A percentile compares a stretch with the other conserved stretches of the same genome.
Evolutionary conservation across 2,797 vertebrate genomes (phyloP).

Genomic region (Botia kubotai): DNA sequence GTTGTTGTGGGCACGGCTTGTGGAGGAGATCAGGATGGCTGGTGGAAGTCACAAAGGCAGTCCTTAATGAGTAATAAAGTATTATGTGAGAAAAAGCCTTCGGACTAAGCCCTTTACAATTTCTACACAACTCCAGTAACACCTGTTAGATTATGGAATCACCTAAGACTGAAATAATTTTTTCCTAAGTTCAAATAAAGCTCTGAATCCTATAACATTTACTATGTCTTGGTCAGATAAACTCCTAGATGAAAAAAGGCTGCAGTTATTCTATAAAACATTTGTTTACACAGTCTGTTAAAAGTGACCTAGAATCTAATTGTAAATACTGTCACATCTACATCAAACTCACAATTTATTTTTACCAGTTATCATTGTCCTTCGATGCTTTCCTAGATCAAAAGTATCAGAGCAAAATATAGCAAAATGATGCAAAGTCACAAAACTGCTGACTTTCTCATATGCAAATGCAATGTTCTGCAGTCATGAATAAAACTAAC

Average conservation of each 20-base stretch:
- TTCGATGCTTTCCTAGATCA: too few relatives aligned
- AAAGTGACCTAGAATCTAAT: too few relatives aligned
- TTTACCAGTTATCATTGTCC: too few relatives aligned
- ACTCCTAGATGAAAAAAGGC: too few relatives aligned
- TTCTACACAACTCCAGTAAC: slow-evolving; percentile 77
- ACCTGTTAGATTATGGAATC: slow-evolving; percentile 74
- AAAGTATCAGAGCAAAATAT: too few relatives aligned
- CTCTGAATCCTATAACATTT: slow-evolving; percentile 1
- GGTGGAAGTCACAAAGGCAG: slow-evolving; percentile 78
- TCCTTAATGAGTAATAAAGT: slow-evolving; percentile 83
- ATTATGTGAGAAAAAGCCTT: slow-evolving; percentile 82
- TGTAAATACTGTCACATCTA: too few relatives aligned
- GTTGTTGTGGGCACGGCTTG: slow-evolving; percentile 17
- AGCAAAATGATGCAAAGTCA: too few relatives aligned
- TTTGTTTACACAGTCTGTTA: too few relatives aligned
- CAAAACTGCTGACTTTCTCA: too few relatives aligned
- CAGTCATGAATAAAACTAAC: not conserved
- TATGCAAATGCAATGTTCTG: not conserved
- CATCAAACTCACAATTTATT: too few relatives aligned
- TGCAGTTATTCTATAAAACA: too few relatives aligned
- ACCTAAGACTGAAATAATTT: slow-evolving; percentile 27
- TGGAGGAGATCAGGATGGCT: slow-evolving; percentile 61
- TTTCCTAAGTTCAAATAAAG: slow-evolving; percentile 19
- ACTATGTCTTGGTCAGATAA: not conserved
- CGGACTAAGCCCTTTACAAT: slow-evolving; percentile 73